Percentiles rank a stretch among this genome's conserved stretches.
Evolutionary conservation across 2,888 invertebrate genomes (phyloP).

Genomic region (Lasius platythorax): DNA sequence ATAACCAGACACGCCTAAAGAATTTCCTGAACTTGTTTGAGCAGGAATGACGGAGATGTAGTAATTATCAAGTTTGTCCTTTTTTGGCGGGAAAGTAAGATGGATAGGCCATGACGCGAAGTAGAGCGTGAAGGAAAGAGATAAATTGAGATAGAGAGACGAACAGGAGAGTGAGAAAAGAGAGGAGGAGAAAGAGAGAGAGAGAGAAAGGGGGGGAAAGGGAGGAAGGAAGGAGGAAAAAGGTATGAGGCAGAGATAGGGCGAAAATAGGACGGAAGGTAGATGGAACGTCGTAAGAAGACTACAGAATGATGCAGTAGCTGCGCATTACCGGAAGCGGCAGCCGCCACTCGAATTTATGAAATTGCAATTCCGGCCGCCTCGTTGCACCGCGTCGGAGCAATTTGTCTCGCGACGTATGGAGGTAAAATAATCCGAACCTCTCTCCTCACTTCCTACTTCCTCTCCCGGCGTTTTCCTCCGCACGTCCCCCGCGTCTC

Average conservation of each 20-base stretch:
- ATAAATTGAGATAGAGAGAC: constrained; percentile 18
- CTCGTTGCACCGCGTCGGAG: constrained; percentile 65
- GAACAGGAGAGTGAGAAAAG: background rate
- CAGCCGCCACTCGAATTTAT: constrained; percentile 77
- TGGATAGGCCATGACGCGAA: background rate
- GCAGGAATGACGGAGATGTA: background rate
- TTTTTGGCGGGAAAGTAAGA: constrained; percentile 19
- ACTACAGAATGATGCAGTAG: constrained; percentile 52
- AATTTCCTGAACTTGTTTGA: constrained; percentile 13
- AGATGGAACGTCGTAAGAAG: constrained; percentile 44
- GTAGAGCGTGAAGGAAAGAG: background rate
- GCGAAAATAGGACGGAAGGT: constrained; percentile 28
- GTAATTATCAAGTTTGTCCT: constrained; percentile 61
- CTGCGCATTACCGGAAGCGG: constrained; percentile 62
- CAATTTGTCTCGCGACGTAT: constrained; percentile 74
- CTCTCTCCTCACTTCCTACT: too few relatives aligned
- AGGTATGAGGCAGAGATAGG: background rate
- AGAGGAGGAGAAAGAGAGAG: background rate
- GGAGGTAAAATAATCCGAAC: constrained; percentile 65
- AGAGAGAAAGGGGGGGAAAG: background rate
- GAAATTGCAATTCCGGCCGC: constrained; percentile 80
- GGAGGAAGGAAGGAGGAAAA: background rate
- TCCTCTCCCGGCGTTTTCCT: constrained; percentile 24
- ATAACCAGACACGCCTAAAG: background rate
- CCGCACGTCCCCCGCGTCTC: background rate